Evolutionary conservation across 2,113 vertebrate genomes (phyloP).

Genomic region (Bubo blakistoni): DNA sequence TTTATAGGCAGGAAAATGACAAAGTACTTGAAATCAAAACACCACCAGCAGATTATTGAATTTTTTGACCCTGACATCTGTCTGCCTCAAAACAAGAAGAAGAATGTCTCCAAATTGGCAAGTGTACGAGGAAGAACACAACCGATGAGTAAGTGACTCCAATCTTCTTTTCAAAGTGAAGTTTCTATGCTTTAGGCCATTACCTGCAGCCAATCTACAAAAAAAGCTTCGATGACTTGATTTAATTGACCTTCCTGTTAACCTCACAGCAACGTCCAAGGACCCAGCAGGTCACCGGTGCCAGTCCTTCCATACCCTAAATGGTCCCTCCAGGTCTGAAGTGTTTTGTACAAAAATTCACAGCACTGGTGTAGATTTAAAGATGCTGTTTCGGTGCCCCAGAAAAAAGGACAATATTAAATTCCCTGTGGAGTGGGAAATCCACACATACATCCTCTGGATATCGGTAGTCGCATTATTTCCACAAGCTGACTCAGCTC

Average conservation of each 20-base stretch:
- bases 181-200: background rate
- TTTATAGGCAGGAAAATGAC: background rate
- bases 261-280: background rate
- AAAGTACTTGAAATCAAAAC: slow-evolving; percentile 1
- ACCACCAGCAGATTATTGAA: background rate
- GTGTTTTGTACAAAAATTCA: background rate
- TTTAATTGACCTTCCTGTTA: background rate
- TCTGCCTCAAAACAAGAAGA: background rate
- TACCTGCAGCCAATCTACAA: fast-evolving
- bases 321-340: background rate
- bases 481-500: background rate
- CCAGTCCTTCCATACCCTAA: no score
- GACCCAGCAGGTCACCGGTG: background rate
- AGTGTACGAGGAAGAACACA: background rate
- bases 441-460: background rate
- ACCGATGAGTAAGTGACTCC: background rate
- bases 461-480: background rate
- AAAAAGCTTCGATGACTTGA: background rate
- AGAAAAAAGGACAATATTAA: background rate
- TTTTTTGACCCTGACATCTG: background rate
- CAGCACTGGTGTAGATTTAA: background rate
- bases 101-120: background rate
- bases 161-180: background rate
- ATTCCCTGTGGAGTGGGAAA: background rate
- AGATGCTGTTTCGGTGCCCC: background rate